Evolutionary conservation across 2,888 invertebrate species (phyloP).

Genomic region (Hedya salicella): DNA sequence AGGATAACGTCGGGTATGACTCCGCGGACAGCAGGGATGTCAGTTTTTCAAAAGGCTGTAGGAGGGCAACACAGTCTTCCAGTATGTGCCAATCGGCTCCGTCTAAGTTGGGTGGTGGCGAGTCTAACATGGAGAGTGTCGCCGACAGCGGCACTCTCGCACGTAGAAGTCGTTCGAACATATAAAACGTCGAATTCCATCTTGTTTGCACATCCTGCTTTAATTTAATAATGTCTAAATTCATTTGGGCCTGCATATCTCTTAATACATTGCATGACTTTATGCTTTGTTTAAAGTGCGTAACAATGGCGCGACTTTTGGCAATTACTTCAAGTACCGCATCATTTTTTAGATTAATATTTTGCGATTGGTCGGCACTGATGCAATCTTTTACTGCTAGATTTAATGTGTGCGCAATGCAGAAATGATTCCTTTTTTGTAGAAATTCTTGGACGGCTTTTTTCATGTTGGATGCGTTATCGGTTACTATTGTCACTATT

Average conservation of each 20-base stretch:
- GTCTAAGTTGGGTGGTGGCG: constrained; percentile 29
- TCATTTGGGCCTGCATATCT: constrained; percentile 41
- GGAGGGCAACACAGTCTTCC: constrained; percentile 20
- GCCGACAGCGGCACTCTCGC: too few species aligned
- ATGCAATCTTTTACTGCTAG: constrained; percentile 2
- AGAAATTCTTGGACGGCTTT: constrained; percentile 1
- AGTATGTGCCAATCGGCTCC: constrained; percentile 41
- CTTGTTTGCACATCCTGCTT: constrained; percentile 46
- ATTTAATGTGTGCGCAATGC: not conserved
- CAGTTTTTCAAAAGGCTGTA: constrained; percentile 42
- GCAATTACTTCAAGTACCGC: not conserved
- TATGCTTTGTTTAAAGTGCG: constrained; percentile 45
- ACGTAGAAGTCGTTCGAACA: constrained; percentile 25
- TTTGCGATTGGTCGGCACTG: not conserved
- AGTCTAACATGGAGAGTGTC: not conserved
- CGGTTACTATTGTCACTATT: not conserved
- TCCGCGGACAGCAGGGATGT: constrained; percentile 33
- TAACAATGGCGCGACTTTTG: constrained; percentile 42
- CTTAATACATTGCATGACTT: constrained; percentile 24
- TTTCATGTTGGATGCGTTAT: constrained; percentile 6
- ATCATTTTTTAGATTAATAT: not conserved
- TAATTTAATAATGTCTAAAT: constrained; percentile 40
- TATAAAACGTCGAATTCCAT: constrained; percentile 46
- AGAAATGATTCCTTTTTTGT: not conserved
- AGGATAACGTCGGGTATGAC: constrained; percentile 40